Evolutionary conservation across 2,113 vertebrate genomes (phyloP), one percentile per base, ranked within the genome.

Genomic region (Erythrocercus mccallii): DNA sequence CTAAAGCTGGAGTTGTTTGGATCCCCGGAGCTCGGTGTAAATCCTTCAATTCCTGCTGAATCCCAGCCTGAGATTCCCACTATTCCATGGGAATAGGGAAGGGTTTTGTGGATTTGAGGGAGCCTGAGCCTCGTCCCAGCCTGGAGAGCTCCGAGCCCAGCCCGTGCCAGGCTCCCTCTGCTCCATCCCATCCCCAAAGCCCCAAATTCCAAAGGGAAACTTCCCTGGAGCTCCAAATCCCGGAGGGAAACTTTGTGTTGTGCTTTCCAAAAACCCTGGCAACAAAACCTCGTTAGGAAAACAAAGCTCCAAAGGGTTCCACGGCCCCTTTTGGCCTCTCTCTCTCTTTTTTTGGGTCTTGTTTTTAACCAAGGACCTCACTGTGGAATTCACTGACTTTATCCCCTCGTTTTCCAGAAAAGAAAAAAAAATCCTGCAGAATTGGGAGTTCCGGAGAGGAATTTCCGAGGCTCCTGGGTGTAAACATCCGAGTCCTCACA

Each of bases 401-500:
- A 10, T 40, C 11, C 7, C 64, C 69, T n/a, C 30, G 40, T 66
- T 37, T 47, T 19, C 58, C 25, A 54, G 22, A 82, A 48, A 10
- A 66, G 47, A 66, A 66, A 47, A 64, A 12, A 25, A 85, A 86
- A 72, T 72, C 70, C 51, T 3, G 37, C 21, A 22, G 51, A 83
- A 66, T 56, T 45, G 13, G 44, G 48, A 89, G 57, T 40, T 66
- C 9, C 7, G 58, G 76, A 71, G 77, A 88, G 72, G 54, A 81
- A 58, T 57, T 92, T 54, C 70, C 10, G 17, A 95, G 90, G 10
- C 5, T 95, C 22, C 72, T 42, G 64, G n/a, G 37, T 15, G 27
- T 81, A 81, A 86, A 93, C 48, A 81, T 31, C 92, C 83, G 54
- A 65, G 40, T 93, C 62, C 60, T 33, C 56, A 23, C 37, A 5